Base-by-base conservation (phyloP, 2,888 invertebrate genomes). In the Limulus polyphemus region DNA sequence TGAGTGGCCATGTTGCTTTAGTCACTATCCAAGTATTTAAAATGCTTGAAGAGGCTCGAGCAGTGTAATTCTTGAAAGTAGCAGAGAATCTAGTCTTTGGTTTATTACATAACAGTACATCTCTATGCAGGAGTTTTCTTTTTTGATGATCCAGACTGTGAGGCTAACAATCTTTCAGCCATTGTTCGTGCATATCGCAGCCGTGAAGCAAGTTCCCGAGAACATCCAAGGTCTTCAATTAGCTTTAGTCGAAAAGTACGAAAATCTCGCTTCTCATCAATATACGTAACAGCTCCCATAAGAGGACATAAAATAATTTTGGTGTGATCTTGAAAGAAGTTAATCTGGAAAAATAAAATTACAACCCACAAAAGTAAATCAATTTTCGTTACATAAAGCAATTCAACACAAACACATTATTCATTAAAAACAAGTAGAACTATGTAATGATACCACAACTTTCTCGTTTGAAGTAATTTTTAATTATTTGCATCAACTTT, bases 241-340 rank as follows among this genome's bases (percentile, higher is more conserved):
- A 74, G 69, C 17, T 84, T 83, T 76, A 97, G 88, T 62, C 88
- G 83, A 80, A 88, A 98, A 17, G 98, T 98, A 68, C 87, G 82
- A 82, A 97, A 94, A 73, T 90, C 88, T 77, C 89, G 88, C 62
- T 90, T 87, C 58, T 86, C 84, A 77, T 97, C 94, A 70, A 99
- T 94, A 76, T 90, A 97, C 0, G 98, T 97, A 11, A 95, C 90
- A 3, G 99, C 98, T 70, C 86, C 86, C 95, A 99, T 95, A 67
- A 97, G 80, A 3, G 99, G 98, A 74, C 99, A 99, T 72, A 99
- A 81, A 69, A 99, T 97, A 63, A 99, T 87, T 79, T 99, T 99
- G 59, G 93, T 89, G 78, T 99, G 99, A 77, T 99, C 98, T 62
- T 80, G 78, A 76, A 90, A 88, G 81, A 97, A 97, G 78, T 97